Base-by-base conservation (phyloP, 2,113 vertebrate species). In the Hyperopisus bebe region DNA sequence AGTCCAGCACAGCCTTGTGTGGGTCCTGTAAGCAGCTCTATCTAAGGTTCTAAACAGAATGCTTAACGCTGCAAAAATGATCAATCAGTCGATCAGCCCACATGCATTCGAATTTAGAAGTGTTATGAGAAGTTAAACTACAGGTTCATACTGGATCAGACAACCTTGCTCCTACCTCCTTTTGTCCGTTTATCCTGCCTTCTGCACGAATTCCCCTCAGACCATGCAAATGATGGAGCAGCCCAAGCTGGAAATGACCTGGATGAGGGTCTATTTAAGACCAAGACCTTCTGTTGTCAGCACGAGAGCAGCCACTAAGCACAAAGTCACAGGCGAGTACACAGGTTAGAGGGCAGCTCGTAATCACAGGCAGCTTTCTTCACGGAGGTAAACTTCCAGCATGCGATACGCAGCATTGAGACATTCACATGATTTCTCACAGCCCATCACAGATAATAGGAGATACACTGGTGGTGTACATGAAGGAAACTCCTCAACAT, bases 161-260 rank as follows among this genome's bases (percentile, higher is more conserved):
- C 13, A 5, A 31, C 15, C 31, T 3, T 39, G 1, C 70, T 6
- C 35, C 74, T 80, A 80, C 74, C 35, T 39, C 35, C 15, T 2
- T 27, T 42, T 42, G 15, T 80, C 35, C 5, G 17, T 80, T 42
- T 42, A 39, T 15, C 74, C 35, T 39, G 11, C 35, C 5, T 19
- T 8, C 35, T 19, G 74, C 15, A 42, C 0, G 13, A 80, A 80
- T 80, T 80, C 74, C 66, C 66, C 11, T 62, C 55, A 62, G 55
- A 74, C 74, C 13, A 31, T 77, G 70, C 70, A 39, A 77, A 48
- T n/a, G 42, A 48, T 13, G 21, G 44, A 51, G 44, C 53, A 66
- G 77, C n/a, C 50, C 87, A 47, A 74, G 17, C 27, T 21, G 35
- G 83, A 91, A 87, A 70, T n/a, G 83, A 66, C 48, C 89, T 53